A percentile compares a stretch with the other conserved stretches of the same genome.
These are phyloP conservation scores for Acanthurus lineatus DNA, from an alignment of 2,797 vertebrate species.

Conservation along the genomic window DNA sequence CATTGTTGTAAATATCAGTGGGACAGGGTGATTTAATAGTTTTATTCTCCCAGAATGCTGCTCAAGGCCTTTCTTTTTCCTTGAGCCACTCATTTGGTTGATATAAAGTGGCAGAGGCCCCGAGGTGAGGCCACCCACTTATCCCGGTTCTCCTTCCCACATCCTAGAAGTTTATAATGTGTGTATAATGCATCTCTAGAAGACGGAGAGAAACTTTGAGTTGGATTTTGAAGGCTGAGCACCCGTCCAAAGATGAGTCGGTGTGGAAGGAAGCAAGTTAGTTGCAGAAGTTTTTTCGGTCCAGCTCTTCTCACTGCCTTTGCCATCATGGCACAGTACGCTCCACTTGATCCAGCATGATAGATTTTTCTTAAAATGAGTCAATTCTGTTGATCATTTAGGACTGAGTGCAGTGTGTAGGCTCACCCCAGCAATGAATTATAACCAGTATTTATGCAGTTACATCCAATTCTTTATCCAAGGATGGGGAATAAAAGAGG, in stretches of 20 bases:
- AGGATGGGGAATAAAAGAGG: not conserved
- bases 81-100: constrained; percentile 46
- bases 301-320: constrained; percentile 19
- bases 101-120: constrained; percentile 60
- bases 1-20: constrained; percentile 30
- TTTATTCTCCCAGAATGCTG: constrained; percentile 28
- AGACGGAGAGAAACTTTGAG: constrained; percentile 50
- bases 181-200: constrained; percentile 42
- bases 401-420: constrained; percentile 37
- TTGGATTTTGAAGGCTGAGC: constrained; percentile 43
- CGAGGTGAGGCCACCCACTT: constrained; percentile 69
- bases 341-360: constrained; percentile 48
- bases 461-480: not conserved
- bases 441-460: constrained; percentile 15
- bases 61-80: constrained; percentile 32
- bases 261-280: constrained; percentile 48
- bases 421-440: constrained; percentile 26
- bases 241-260: constrained; percentile 35
- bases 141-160: constrained; percentile 60
- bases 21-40: constrained; percentile 10
- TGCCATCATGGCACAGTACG: constrained; percentile 13
- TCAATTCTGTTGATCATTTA: constrained; percentile 62
- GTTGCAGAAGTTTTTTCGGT: constrained; percentile 35
- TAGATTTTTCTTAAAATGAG: constrained; percentile 67
- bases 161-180: constrained; percentile 44